phyloP scores from a whole-genome alignment of 2,113 vertebrate genomes.

The Polyodon spathula region DNA sequence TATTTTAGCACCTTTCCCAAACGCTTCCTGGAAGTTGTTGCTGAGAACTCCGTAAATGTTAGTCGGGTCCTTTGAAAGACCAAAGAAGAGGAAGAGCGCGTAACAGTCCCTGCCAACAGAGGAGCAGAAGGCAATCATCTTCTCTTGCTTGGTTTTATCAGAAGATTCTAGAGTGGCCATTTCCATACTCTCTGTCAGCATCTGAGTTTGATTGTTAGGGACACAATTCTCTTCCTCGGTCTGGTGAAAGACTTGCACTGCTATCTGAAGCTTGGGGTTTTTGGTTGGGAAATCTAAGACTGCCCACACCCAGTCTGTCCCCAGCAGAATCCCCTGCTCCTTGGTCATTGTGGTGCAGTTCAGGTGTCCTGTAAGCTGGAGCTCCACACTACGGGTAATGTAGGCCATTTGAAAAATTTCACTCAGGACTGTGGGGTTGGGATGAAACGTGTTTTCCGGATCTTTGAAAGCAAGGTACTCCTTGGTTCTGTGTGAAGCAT shows the following conservation, averaged over 20 bases:
- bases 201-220: background rate
- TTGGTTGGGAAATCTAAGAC: constrained; percentile 42
- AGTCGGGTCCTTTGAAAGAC: constrained; percentile 34
- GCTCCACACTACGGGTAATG: constrained; percentile 41
- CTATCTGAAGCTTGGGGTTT: constrained; percentile 52
- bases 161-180: constrained; percentile 38
- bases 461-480: constrained; percentile 57
- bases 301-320: constrained; percentile 61
- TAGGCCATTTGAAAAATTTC: constrained; percentile 61
- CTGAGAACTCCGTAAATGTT: constrained; percentile 56
- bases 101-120: constrained; percentile 58
- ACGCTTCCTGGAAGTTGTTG: constrained; percentile 51
- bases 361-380: constrained; percentile 41
- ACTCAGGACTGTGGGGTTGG: constrained; percentile 32
- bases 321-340: constrained; percentile 49
- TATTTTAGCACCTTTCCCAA: constrained; percentile 40
- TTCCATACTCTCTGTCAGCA: constrained; percentile 29
- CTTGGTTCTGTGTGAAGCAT: constrained; percentile 40
- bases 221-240: constrained; percentile 15
- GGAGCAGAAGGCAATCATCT: constrained; percentile 51
- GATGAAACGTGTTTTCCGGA: constrained; percentile 44
- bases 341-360: constrained; percentile 56
- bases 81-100: constrained; percentile 57
- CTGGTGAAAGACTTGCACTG: constrained; percentile 46
- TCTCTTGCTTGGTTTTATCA: constrained; percentile 37